Evolutionary conservation across 2,888 invertebrate species (phyloP), one percentile per base, ranked within the genome.

Genomic region (Mythimna albipuncta): DNA sequence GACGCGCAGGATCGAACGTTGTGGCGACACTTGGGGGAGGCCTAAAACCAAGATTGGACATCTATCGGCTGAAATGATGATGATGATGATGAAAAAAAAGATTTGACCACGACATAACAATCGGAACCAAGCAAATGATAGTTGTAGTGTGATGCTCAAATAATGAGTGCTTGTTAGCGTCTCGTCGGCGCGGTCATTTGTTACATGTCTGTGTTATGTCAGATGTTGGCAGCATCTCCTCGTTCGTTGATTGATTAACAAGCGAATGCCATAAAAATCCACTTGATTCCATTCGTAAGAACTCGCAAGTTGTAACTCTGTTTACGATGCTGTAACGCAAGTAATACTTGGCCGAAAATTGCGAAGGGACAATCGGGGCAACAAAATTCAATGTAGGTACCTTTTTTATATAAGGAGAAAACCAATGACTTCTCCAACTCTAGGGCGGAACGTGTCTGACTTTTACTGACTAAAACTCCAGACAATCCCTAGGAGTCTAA

Each of bases 221-320:
- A 32, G 44, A 10, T 10, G n/a, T 79, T 79, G 75, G 73, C 79
- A 72, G 16, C 41, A n/a, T 55, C 13, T 68, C 21, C 16, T 5
- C 41, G 2, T 50, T 54, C n/a, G 69, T 38, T 79, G 50, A 75
- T 79, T 78, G 54, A 71, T 61, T 77, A 74, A 32, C 32, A 35
- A 69, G 5, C 11, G 38, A 75, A 62, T 62, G 50, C 16, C 16
- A 50, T 44, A 75, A 72, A 55, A 57, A 71, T 26, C 78, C 78
- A 19, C 70, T 54, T 19, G 11, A 1, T 38, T 59, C 19, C 9
- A 41, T 71, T 55, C 16, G 55, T 54, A 52, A 21, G 50, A 52
- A 7, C n/a, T 54, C 54, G 26, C 35, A 44, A 44, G 26, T 77
- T n/a, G 50, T 58, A 19, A 21, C 13, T 32, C n/a, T 58, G 16